These are phyloP conservation scores for Podarcis raffonei DNA, from an alignment of 2,113 vertebrate genomes.

Conservation along the genomic window DNA sequence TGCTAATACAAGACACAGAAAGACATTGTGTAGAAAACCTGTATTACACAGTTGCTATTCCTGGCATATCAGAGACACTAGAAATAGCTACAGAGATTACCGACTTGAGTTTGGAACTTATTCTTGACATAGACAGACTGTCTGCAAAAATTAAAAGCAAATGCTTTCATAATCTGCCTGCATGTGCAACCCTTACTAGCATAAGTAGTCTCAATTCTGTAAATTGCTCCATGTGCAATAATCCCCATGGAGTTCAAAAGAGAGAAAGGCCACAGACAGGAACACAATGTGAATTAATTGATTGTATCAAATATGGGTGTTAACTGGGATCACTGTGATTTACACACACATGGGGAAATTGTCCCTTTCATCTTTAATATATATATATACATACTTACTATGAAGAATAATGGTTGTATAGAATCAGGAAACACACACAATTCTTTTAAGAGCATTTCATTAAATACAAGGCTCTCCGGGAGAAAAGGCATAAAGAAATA, in stretches of 20 bases:
- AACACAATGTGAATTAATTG: background rate
- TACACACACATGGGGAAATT: fast-evolving
- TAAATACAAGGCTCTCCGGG: background rate
- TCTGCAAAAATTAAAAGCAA: background rate
- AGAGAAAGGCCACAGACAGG: background rate
- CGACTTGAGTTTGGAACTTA: background rate
- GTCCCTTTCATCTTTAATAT: background rate
- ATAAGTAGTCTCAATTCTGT: background rate
- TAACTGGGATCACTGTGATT: background rate
- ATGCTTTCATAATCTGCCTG: background rate
- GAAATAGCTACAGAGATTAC: background rate
- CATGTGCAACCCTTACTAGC: background rate
- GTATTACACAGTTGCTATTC: background rate
- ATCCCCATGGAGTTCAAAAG: background rate
- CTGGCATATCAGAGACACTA: background rate
- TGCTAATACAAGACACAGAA: background rate
- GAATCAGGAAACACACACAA: background rate
- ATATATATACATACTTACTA: background rate
- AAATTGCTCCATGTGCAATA: background rate
- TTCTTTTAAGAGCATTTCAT: fast-evolving
- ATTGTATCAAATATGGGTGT: fast-evolving
- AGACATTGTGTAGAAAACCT: background rate
- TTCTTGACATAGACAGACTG: fast-evolving
- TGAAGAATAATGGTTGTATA: background rate
- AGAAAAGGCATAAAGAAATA: background rate